These are phyloP conservation scores for Marisa cornuarietis DNA, from an alignment of 1,140 invertebrate species.

Conservation along the genomic window DNA sequence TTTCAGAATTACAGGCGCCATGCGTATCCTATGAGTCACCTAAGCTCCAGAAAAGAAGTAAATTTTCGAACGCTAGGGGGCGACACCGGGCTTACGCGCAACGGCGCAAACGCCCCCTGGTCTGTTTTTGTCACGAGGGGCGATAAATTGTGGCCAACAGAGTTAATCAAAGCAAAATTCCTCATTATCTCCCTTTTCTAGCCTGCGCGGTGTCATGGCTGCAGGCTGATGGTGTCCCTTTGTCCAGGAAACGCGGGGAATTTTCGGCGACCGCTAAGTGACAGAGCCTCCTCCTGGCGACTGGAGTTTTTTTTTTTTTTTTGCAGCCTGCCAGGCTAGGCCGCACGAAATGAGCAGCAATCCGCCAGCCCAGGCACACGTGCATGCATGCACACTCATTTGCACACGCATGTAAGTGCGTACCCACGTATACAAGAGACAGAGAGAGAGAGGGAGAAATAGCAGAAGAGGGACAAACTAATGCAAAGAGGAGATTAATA, in stretches of 20 bases:
- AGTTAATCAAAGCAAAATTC: slow-evolving; percentile 11
- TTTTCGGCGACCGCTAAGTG: neutral
- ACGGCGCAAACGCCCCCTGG: too few species aligned
- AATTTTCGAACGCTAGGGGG: too few species aligned
- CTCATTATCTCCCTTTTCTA: slow-evolving; percentile 8
- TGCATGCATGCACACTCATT: neutral
- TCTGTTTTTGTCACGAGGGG: neutral
- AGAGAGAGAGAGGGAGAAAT: neutral
- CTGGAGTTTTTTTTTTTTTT: neutral
- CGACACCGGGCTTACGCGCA: too few species aligned
- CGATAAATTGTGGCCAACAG: slow-evolving; percentile 11
- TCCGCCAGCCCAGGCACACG: neutral
- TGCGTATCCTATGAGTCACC: too few species aligned
- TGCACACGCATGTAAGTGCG: neutral
- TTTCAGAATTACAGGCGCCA: too few species aligned
- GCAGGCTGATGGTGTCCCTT: neutral
- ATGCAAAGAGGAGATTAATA: neutral
- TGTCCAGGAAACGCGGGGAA: neutral
- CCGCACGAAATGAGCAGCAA: neutral
- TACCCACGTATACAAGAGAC: neutral
- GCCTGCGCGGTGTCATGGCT: neutral
- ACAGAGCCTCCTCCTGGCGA: neutral
- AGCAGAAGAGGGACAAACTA: neutral
- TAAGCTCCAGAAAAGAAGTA: too few species aligned
- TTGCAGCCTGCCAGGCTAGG: neutral